phyloP scores from a whole-genome alignment of 2,888 invertebrate genomes.

The Coenonympha arcania region DNA sequence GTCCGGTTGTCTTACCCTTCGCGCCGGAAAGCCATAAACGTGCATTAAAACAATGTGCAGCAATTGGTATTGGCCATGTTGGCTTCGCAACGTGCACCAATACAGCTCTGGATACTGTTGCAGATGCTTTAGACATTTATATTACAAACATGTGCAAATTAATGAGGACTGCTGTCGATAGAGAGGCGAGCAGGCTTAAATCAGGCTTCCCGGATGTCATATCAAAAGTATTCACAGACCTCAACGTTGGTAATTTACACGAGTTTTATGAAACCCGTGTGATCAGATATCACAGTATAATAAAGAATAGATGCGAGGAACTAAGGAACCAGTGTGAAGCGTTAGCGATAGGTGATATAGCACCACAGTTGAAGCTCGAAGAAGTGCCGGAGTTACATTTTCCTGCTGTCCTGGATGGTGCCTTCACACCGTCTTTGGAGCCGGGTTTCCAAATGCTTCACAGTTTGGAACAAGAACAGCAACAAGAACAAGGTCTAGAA shows the following conservation, averaged over 20 bases:
- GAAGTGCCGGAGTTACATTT: conserved; percentile 73
- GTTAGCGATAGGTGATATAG: conserved; percentile 50
- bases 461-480: conserved; percentile 75
- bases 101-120: conserved; percentile 52
- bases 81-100: conserved; percentile 58
- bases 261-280: conserved; percentile 62
- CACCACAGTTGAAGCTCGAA: conserved; percentile 60
- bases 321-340: conserved; percentile 52
- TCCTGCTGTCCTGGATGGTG: conserved; percentile 65
- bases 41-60: conserved; percentile 61
- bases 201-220: conserved; percentile 65
- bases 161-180: conserved; percentile 57
- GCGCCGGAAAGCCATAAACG: conserved; percentile 65
- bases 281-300: conserved; percentile 54
- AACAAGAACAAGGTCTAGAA: conserved; percentile 62
- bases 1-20: conserved; percentile 56
- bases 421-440: conserved; percentile 74
- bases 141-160: conserved; percentile 64
- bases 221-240: conserved; percentile 63
- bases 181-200: conserved; percentile 56
- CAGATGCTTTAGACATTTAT: conserved; percentile 59
- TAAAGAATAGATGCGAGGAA: conserved; percentile 51
- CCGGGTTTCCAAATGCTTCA: conserved; percentile 79
- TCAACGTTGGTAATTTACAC: conserved; percentile 60
- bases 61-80: conserved; percentile 61